Base-by-base conservation (phyloP, 2,113 vertebrate genomes). In the Callionymus lyra region DNA sequence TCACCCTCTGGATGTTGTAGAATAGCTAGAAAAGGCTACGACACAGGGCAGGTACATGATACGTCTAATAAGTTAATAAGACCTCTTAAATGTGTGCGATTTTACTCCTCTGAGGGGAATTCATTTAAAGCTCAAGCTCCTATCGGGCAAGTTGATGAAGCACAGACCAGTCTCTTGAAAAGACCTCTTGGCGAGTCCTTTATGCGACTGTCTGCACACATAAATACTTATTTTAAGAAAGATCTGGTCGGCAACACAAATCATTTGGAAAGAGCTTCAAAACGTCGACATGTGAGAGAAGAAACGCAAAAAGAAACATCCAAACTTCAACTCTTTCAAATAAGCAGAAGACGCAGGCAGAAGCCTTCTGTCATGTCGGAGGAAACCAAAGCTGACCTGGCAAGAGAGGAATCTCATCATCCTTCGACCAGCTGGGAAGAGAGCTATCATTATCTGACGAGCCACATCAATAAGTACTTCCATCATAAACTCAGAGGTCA, bases 381-480 rank as follows among this genome's bases (percentile, higher is more conserved):
- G n/a, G n/a, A n/a, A n/a, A n/a, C 57, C 33, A 12, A 44, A 34
- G 18, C 31, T 6, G 54, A 68, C 34, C 37, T 37, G 52, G 17
- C 19, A 49, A 18, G 27, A 6, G 31, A 41, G 18, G 32, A 62
- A 47, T 11, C 37, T 6, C 9, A 40, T 1, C 41, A 48, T 5
- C 12, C 15, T 27, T 37, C 44, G 36, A 57, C 38, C 15, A 68
- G 40, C 15, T 65, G 64, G 71, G 74, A 83, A 12, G 79, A 84
- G 11, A 49, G 67, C 34, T 83, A 81, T 52, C 59, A 31, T 32
- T 62, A 78, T 9, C 75, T 83, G 56, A 63, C 80, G n/a, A 49
- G 35, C 37, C 81, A 79, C 44, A 71, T 86, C 19, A 86, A 87
- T 48, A 72, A 34, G 44, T 85, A 83, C 60, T 85, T 86, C 19